These are phyloP conservation scores for Seriola dumerili DNA, from an alignment of 2,113 vertebrate species.

Conservation along the genomic window DNA sequence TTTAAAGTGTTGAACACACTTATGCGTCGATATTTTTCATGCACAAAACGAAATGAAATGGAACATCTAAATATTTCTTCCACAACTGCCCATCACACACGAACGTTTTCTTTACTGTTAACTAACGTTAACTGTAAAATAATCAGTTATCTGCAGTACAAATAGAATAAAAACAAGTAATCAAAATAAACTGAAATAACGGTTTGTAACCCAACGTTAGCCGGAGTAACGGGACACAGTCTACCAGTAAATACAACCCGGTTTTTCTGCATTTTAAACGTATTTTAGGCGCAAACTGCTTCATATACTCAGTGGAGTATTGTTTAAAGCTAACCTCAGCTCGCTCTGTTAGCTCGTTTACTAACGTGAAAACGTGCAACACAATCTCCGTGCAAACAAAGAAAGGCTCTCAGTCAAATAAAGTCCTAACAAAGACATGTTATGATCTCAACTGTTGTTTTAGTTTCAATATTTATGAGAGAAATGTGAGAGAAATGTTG, in stretches of 20 bases:
- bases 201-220: not conserved
- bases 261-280: not conserved
- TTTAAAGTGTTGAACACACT: too few relatives aligned
- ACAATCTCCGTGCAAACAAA: not conserved
- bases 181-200: not conserved
- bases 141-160: not conserved
- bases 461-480: too few relatives aligned
- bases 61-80: too few relatives aligned
- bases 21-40: too few relatives aligned
- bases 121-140: too few relatives aligned
- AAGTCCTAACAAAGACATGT: not conserved
- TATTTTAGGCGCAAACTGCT: accelerated
- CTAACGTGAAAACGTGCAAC: conserved; percentile 7
- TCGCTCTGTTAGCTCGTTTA: not conserved
- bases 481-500: not conserved
- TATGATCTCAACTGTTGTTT: accelerated
- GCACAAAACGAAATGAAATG: too few relatives aligned
- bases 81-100: too few relatives aligned
- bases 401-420: not conserved
- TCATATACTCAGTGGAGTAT: not conserved
- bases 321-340: not conserved
- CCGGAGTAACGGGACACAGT: not conserved
- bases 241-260: too few relatives aligned
- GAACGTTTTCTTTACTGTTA: too few relatives aligned
- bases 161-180: not conserved